A percentile compares a stretch with the other conserved stretches of the same genome.
These are phyloP conservation scores for Tetraodon nigroviridis DNA, from an alignment of 2,113 vertebrate genomes.

Conservation along the genomic window DNA sequence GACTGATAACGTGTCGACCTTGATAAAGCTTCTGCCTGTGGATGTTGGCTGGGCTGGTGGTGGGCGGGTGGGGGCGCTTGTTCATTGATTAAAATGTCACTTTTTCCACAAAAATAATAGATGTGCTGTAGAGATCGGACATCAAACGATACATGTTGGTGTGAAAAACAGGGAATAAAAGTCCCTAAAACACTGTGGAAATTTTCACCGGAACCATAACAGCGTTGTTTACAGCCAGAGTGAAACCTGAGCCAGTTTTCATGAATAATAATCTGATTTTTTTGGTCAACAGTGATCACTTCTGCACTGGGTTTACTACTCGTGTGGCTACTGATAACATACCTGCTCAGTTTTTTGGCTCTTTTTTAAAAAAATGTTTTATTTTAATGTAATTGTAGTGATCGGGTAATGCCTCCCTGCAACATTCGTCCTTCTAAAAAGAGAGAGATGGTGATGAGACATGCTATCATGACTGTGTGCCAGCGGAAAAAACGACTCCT, in stretches of 20 bases:
- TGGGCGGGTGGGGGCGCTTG: constrained; percentile 21
- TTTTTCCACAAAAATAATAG: constrained; percentile 28
- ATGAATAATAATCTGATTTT: constrained; percentile 28
- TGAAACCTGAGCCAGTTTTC: constrained; percentile 38
- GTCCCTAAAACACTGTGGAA: constrained; percentile 2
- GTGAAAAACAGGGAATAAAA: not conserved
- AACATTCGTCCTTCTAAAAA: too few relatives aligned
- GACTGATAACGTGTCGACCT: constrained; percentile 73
- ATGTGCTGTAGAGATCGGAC: not conserved
- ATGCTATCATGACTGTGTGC: not conserved
- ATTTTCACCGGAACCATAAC: constrained; percentile 1
- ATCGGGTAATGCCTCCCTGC: not conserved
- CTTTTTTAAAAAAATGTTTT: not conserved
- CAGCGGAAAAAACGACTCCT: not conserved
- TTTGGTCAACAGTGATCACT: constrained; percentile 1
- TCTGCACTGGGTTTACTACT: not conserved
- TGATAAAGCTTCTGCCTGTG: constrained; percentile 59
- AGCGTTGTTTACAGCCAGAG: constrained; percentile 8
- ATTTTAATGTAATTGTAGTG: not conserved
- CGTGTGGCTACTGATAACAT: not conserved
- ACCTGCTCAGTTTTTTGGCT: not conserved
- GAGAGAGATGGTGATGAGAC: constrained; percentile 7
- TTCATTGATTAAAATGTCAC: constrained; percentile 30
- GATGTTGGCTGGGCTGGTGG: constrained; percentile 21
- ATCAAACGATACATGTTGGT: not conserved